phyloP scores from a whole-genome alignment of 2,888 invertebrate genomes.

The Ectemnius lituratus region DNA sequence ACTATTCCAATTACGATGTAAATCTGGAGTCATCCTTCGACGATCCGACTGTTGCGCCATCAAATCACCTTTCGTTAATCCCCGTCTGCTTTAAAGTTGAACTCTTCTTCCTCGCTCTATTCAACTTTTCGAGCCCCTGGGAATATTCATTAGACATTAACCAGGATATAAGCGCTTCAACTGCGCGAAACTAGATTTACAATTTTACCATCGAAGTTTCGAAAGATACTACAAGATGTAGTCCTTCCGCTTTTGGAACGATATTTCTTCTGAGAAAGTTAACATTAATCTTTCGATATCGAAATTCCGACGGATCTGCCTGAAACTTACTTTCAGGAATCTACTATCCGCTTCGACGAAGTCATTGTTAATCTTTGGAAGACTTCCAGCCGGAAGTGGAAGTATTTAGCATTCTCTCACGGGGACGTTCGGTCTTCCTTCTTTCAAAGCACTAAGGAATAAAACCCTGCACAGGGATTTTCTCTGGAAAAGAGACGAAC shows the following conservation, averaged over 20 bases:
- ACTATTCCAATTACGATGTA: slow-evolving; percentile 2
- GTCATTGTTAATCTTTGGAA: neutral
- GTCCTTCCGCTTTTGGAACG: too few species aligned
- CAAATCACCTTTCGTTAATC: neutral
- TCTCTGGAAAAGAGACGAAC: neutral
- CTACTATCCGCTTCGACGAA: too few species aligned
- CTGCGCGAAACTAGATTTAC: neutral
- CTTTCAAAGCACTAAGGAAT: too few species aligned
- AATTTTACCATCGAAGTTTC: neutral
- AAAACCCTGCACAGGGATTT: too few species aligned
- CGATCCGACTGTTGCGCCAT: neutral
- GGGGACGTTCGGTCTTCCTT: neutral
- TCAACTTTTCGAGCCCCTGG: neutral
- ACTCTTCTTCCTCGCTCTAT: neutral
- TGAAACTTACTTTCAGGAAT: too few species aligned
- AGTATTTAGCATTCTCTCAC: neutral
- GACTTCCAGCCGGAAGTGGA: neutral
- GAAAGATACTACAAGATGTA: too few species aligned
- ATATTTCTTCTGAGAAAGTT: too few species aligned
- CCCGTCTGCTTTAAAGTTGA: neutral
- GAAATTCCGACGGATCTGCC: too few species aligned
- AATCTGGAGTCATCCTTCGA: neutral
- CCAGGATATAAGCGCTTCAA: neutral
- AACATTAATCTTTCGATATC: too few species aligned
- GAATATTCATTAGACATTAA: neutral